A percentile compares a stretch with the other conserved stretches of the same genome.
Conservation (phyloP, 2,113 vertebrate genomes). For the Pogona vitticeps region DNA sequence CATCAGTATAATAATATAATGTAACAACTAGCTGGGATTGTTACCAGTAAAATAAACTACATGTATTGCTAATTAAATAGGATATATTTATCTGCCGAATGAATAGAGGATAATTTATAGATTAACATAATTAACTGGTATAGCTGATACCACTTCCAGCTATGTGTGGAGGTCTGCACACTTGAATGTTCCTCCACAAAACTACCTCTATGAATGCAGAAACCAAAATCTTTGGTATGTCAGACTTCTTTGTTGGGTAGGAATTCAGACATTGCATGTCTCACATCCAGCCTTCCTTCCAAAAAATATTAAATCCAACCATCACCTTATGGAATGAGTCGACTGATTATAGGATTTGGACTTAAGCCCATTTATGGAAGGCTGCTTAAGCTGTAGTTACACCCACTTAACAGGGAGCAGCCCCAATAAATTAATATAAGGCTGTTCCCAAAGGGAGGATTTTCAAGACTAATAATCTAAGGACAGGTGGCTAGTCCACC, state of each 20-base stretch:
- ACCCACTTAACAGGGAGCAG: neutral
- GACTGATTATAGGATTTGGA: neutral
- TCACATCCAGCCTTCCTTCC: neutral
- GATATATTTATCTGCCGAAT: neutral
- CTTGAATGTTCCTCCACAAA: neutral
- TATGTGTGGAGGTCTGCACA: too few relatives aligned
- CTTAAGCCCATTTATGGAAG: neutral
- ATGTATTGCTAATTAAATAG: neutral
- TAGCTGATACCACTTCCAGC: neutral
- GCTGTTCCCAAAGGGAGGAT: neutral
- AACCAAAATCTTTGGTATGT: neutral
- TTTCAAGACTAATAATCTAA: neutral
- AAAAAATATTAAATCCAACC: too few relatives aligned
- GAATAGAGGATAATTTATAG: neutral
- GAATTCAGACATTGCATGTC: neutral
- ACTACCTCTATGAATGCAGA: neutral
- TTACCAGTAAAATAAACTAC: neutral
- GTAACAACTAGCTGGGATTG: conserved; percentile 15
- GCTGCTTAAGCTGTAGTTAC: neutral
- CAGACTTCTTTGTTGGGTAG: neutral
- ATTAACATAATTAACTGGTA: neutral
- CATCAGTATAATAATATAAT: conserved; percentile 32
- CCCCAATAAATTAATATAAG: neutral
- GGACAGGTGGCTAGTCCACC: too few relatives aligned
- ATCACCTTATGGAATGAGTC: too few relatives aligned